A percentile compares a stretch with the other conserved stretches of the same genome.
Conservation (phyloP, 2,113 vertebrate species). For the Bubo bubo region DNA sequence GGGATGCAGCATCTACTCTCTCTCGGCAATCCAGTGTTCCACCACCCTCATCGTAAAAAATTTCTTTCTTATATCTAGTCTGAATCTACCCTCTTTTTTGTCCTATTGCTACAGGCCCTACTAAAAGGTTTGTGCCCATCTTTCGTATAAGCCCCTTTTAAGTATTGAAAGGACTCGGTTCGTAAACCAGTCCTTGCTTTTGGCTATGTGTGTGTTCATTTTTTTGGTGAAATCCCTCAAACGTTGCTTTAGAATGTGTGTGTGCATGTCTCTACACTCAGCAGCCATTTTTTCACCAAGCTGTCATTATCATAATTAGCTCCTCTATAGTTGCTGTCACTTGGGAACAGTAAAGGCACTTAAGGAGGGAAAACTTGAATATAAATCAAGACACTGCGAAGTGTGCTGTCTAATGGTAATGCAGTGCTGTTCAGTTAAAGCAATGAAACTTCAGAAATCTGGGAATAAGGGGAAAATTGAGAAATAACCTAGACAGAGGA, state of each 20-base stretch:
- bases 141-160: not conserved
- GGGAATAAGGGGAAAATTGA: not conserved
- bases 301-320: not conserved
- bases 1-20: not conserved
- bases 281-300: not conserved
- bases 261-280: not conserved
- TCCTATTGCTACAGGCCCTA: not conserved
- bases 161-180: accelerated
- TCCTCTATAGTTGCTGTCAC: not conserved
- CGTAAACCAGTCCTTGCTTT: not conserved
- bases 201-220: not conserved
- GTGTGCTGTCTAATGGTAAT: not conserved
- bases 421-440: not conserved
- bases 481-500: not conserved
- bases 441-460: not conserved
- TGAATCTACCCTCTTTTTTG: not conserved
- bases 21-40: not conserved
- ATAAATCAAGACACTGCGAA: not conserved
- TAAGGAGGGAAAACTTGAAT: not conserved
- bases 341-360: not conserved
- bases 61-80: not conserved
- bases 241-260: not conserved
- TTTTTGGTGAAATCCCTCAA: not conserved
- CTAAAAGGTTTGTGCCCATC: not conserved
- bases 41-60: not conserved